Base-by-base conservation (phyloP, 2,113 vertebrate genomes). In the Carlito syrichta region DNA sequence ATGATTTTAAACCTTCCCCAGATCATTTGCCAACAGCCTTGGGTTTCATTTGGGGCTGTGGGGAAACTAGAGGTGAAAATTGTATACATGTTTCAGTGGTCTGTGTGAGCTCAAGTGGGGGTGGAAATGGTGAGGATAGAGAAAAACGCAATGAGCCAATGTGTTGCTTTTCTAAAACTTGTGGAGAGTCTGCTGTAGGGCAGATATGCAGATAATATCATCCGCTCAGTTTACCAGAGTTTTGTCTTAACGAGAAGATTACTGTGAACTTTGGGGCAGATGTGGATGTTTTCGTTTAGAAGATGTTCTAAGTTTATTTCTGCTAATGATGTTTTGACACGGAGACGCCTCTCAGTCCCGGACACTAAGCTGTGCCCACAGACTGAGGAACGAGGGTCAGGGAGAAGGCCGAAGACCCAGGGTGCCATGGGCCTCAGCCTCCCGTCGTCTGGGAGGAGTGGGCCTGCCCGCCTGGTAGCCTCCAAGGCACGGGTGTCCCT, bases 171-270 rank as follows among this genome's bases (percentile, higher is more conserved):
- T 74, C 35, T 66, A 52, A 88, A 52, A 14, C 25, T 38, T 40
- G 10, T 43, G 38, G 20, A 22, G n/a, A 74, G 20, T 68, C 58
- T 58, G 38, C 38, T 38, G 0, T 48, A 56, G 35, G 35, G 40
- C 73, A 38, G 63, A 69, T 6, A 50, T 3, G 23, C 40, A 86
- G 71, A 38, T 86, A 35, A 54, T 50, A 50, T 16, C n/a, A 25
- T 76, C 35, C 69, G 16, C 19, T 54, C 58, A 43, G 20, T 74
- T 81, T 52, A 14, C 66, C 48, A 62, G 79, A n/a, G 30, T 91
- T 91, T 90, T 62, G 22, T 85, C 69, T 68, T 50, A 68, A 79
- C n/a, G 68, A 63, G 38, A n/a, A 71, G 20, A n/a, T 71, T 71
- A 19, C 20, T 77, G 3, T 17, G 86, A 68, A 63, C 32, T 63